These are phyloP conservation scores for Chrysomela aeneicollis DNA, from an alignment of 2,888 invertebrate species.

Conservation along the genomic window DNA sequence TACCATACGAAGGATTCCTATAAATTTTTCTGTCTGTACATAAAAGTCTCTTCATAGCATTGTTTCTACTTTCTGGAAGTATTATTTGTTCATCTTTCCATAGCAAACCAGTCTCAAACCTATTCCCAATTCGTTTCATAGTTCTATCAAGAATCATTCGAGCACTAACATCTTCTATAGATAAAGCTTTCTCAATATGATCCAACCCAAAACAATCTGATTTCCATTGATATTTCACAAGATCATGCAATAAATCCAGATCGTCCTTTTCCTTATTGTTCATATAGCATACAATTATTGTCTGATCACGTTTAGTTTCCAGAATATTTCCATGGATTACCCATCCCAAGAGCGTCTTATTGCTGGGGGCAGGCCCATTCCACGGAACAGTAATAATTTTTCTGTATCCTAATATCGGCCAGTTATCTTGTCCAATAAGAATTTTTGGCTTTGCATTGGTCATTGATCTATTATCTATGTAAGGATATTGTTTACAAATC, in stretches of 20 bases:
- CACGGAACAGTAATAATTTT: slow-evolving; percentile 15
- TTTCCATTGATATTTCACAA: slow-evolving; percentile 16
- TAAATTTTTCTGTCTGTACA: slow-evolving; percentile 21
- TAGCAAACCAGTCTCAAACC: no score
- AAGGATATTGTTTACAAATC: background rate
- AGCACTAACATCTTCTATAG: slow-evolving; percentile 1
- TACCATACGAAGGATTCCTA: slow-evolving; percentile 6
- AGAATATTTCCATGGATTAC: slow-evolving; percentile 14
- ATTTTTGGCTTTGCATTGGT: slow-evolving; percentile 6
- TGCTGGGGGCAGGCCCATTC: slow-evolving; percentile 14
- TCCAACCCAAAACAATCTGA: slow-evolving; percentile 1
- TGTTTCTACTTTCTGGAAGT: slow-evolving; percentile 21
- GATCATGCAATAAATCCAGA: slow-evolving; percentile 10
- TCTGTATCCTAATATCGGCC: slow-evolving; percentile 10
- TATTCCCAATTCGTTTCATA: no score
- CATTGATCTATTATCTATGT: slow-evolving; percentile 8
- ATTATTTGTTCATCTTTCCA: slow-evolving; percentile 9
- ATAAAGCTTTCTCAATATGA: background rate
- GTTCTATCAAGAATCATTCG: slow-evolving; percentile 12
- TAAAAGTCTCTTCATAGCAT: slow-evolving; percentile 10
- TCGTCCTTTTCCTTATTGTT: slow-evolving; percentile 12
- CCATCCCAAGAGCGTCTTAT: slow-evolving; percentile 19
- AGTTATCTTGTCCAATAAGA: slow-evolving; percentile 21
- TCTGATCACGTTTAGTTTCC: background rate
- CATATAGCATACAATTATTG: slow-evolving; percentile 10